Conservation (phyloP, 2,113 vertebrate genomes). For the Mustela nigripes region DNA sequence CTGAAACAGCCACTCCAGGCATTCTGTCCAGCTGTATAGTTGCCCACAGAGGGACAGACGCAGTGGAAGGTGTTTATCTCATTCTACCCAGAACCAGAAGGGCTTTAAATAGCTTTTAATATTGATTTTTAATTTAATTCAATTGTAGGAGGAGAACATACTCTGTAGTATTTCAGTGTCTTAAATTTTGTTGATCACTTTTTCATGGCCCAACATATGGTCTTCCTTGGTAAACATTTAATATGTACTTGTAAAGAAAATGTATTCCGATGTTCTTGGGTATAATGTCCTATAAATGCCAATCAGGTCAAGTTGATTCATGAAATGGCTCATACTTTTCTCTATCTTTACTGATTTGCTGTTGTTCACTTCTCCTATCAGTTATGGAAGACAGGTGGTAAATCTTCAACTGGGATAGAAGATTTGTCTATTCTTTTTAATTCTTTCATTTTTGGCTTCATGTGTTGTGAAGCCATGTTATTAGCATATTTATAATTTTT, state of each 20-base stretch:
- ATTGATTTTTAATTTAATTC: neutral
- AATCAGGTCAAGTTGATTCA: neutral
- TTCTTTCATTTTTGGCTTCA: neutral
- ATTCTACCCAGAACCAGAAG: neutral
- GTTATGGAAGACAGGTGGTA: neutral
- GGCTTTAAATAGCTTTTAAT: neutral
- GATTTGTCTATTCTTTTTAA: neutral
- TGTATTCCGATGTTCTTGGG: neutral
- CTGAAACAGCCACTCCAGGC: neutral
- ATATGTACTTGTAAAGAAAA: neutral
- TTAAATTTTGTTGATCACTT: neutral
- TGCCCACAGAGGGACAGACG: neutral
- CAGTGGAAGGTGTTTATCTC: neutral
- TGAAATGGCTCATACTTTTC: neutral
- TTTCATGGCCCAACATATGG: neutral
- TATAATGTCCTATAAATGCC: neutral
- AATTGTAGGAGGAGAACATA: neutral
- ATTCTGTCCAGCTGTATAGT: neutral
- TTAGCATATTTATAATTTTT: neutral
- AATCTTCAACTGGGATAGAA: neutral
- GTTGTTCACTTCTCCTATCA: neutral
- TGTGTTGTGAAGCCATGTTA: neutral
- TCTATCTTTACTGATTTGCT: neutral
- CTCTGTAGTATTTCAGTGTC: neutral
- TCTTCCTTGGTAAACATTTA: neutral